Evolutionary conservation across 2,797 vertebrate species (phyloP), one percentile per base, ranked within the genome.

Genomic region (Xiphorhynchus erythropygius): DNA sequence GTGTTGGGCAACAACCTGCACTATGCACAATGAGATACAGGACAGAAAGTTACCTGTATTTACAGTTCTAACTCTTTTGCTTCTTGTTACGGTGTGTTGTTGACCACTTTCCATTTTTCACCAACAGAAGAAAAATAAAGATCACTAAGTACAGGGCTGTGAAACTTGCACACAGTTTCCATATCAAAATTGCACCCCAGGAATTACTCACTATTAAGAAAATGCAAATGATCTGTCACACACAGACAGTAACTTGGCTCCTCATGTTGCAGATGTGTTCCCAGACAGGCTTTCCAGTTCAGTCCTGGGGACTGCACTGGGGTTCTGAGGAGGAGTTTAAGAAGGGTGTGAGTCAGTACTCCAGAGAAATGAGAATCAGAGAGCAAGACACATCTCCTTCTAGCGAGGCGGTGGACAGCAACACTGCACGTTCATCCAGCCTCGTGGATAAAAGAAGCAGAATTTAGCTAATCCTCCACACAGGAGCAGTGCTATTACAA

Each of bases 401-500:
- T 42, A 62, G 63, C 17, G 47, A 90, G 50, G 63, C 8, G 0
- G 44, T 49, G 79, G 76, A 28, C 62, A 73, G 76, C 56, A 89
- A 50, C 62, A 33, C 7, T 86, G 89, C 79, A 84, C 84, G 44
- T 59, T 83, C 81, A 68, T 70, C 65, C 91, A 91, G 89, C 89
- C 89, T 91, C 78, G 52, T 35, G 82, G 92, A 78, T 76, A 85
- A 92, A 93, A 77, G 69, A 30, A 77, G 68, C 65, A 95, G 89
- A 94, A 91, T 89, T 89, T n/a, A 65, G 80, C 69, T 96, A 91
- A 86, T 84, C 86, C 81, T 76, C 68, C 53, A 62, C 59, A 50
- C 33, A 80, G 75, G 60, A 82, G 53, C 75, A 83, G 37, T 16
- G 46, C 71, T 80, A 68, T 74, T 92, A 92, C 68, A 89, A 79